These are phyloP conservation scores for Hyperoplus immaculatus DNA, from an alignment of 2,797 vertebrate genomes.

Conservation along the genomic window DNA sequence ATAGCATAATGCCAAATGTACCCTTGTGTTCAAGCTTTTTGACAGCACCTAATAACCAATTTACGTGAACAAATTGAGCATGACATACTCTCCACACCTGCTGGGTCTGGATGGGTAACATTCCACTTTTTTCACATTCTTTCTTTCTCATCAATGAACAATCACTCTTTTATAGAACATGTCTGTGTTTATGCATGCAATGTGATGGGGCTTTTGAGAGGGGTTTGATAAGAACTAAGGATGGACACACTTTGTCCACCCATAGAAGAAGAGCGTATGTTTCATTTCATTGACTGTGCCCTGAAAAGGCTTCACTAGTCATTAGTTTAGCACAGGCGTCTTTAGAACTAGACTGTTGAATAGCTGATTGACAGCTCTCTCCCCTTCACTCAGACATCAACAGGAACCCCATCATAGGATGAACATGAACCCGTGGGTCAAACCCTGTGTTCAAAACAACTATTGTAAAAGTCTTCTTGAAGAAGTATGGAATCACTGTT, in stretches of 20 bases:
- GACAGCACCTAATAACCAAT: not conserved
- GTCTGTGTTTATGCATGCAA: not conserved
- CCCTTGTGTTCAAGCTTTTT: not conserved
- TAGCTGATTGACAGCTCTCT: constrained; percentile 42
- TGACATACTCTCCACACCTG: not conserved
- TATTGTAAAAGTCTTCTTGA: constrained; percentile 19
- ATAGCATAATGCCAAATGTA: not conserved
- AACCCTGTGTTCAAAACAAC: constrained; percentile 23
- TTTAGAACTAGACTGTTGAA: constrained; percentile 34
- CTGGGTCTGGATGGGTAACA: not conserved
- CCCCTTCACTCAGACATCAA: constrained; percentile 31
- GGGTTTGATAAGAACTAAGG: not conserved
- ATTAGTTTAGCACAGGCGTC: constrained; percentile 12
- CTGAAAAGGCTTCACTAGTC: not conserved
- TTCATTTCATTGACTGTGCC: constrained; percentile 15
- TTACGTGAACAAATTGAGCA: not conserved
- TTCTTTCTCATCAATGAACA: constrained; percentile 4
- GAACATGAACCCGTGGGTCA: constrained; percentile 13
- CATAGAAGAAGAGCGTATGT: not conserved
- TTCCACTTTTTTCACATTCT: not conserved
- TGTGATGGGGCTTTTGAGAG: not conserved
- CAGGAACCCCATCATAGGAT: constrained; percentile 25
- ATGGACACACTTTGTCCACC: not conserved
- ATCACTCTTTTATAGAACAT: constrained; percentile 2
- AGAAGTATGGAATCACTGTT: constrained; percentile 18